phyloP scores from a whole-genome alignment of 2,888 invertebrate genomes.

The Sesamia inferens region DNA sequence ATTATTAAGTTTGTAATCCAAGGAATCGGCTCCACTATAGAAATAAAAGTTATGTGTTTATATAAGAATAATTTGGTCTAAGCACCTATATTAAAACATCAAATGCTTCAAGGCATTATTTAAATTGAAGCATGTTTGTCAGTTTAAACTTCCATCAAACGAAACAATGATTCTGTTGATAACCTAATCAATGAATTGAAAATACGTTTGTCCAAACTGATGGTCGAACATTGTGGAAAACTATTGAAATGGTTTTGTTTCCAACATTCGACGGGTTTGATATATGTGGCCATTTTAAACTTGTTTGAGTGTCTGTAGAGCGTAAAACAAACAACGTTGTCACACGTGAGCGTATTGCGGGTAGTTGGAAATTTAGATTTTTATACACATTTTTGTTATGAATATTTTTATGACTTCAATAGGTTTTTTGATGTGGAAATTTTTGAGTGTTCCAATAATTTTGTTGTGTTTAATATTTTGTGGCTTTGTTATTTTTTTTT shows the following conservation, averaged over 20 bases:
- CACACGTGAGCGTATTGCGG: constrained; percentile 23
- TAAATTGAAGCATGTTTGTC: constrained; percentile 3
- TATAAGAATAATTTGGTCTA: background rate
- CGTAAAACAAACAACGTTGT: constrained; percentile 52
- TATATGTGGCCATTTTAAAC: constrained; percentile 50
- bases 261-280: constrained; percentile 44
- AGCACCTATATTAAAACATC: background rate
- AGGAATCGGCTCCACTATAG: no score
- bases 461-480: background rate
- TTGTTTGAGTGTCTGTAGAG: constrained; percentile 54
- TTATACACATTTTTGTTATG: constrained; percentile 17
- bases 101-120: background rate
- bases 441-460: constrained; percentile 6
- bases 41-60: background rate
- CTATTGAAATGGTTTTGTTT: constrained; percentile 44
- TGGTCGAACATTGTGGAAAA: constrained; percentile 16
- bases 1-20: no score
- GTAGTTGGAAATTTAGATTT: constrained; percentile 36
- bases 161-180: constrained; percentile 31
- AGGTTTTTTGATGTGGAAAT: constrained; percentile 9
- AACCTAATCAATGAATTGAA: constrained; percentile 52
- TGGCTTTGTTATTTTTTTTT: no score
- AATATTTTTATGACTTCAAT: constrained; percentile 36
- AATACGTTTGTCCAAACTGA: constrained; percentile 34
- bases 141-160: constrained; percentile 31